Percentiles rank a stretch among this genome's conserved stretches.
phyloP scores from a whole-genome alignment of 2,888 invertebrate genomes.

The Masnerella sp. region DNA sequence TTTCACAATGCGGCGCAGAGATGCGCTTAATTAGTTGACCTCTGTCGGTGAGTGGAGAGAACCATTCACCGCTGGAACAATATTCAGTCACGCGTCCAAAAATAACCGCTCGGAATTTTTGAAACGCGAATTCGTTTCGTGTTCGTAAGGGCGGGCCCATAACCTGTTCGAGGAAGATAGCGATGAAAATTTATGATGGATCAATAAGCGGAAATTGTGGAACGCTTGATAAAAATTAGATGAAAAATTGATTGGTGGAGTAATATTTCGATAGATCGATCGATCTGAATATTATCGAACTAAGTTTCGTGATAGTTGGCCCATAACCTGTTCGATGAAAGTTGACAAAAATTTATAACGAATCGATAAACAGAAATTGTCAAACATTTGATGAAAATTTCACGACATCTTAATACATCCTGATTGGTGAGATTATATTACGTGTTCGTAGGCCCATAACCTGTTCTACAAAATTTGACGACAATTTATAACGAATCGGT shows the following conservation, averaged over 20 bases:
- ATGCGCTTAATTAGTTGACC: conserved; percentile 57
- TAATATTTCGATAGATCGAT: too few species aligned
- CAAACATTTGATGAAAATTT: too few species aligned
- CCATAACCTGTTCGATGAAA: too few species aligned
- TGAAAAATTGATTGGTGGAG: not conserved
- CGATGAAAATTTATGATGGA: conserved; percentile 16
- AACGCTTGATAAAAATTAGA: not conserved
- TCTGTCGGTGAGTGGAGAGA: conserved; percentile 38
- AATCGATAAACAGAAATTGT: too few species aligned
- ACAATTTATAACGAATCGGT: too few species aligned
- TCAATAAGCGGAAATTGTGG: not conserved
- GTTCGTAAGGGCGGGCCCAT: not conserved
- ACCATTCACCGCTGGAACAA: conserved; percentile 31
- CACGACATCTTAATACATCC: too few species aligned
- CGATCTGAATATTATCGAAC: too few species aligned
- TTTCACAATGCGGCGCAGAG: conserved; percentile 56
- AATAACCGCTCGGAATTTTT: conserved; percentile 29
- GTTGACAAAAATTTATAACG: too few species aligned
- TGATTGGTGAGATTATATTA: too few species aligned
- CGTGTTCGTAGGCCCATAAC: too few species aligned
- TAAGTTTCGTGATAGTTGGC: too few species aligned
- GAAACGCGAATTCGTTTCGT: conserved; percentile 23
- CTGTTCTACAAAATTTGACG: too few species aligned
- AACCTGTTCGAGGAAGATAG: conserved; percentile 21
- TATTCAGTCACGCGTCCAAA: conserved; percentile 42